Evolutionary conservation across 37 sponge, comb jelly and placozoan genomes (phyloP).

Genomic region (Chondrilla cf. caribensis): DNA sequence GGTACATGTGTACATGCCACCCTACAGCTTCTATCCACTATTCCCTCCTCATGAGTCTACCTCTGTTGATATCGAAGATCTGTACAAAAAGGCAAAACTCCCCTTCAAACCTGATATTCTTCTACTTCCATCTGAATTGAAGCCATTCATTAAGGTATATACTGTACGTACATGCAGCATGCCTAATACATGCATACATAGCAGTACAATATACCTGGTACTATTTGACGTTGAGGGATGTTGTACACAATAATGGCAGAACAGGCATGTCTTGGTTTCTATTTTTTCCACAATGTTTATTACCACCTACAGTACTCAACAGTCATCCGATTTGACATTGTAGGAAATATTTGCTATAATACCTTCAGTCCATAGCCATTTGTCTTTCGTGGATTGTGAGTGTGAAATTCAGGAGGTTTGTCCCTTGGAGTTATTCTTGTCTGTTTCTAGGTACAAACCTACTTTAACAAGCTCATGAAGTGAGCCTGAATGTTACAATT

Average conservation of each 20-base stretch:
- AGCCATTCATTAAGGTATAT: conserved; percentile 68
- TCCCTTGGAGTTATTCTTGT: too few relatives aligned
- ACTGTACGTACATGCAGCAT: neutral
- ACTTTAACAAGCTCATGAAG: too few relatives aligned
- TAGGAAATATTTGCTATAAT: too few relatives aligned
- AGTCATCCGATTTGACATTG: too few relatives aligned
- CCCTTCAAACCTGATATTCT: conserved; percentile 64
- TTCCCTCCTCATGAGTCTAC: conserved; percentile 23
- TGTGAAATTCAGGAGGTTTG: too few relatives aligned
- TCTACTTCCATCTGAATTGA: conserved; percentile 71
- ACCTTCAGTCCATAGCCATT: too few relatives aligned
- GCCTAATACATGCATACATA: neutral
- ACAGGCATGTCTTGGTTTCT: neutral
- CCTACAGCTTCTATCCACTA: conserved; percentile 33
- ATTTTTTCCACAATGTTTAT: neutral
- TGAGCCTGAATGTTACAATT: too few relatives aligned
- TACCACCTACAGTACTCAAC: too few relatives aligned
- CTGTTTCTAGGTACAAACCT: too few relatives aligned
- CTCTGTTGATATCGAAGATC: conserved; percentile 8
- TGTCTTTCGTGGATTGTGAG: too few relatives aligned
- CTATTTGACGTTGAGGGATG: neutral
- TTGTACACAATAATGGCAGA: neutral
- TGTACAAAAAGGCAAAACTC: neutral
- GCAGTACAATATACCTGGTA: neutral
- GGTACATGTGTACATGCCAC: neutral